Base-by-base conservation (phyloP, 2,797 vertebrate species). In the Mormyrus hasselquistii region DNA sequence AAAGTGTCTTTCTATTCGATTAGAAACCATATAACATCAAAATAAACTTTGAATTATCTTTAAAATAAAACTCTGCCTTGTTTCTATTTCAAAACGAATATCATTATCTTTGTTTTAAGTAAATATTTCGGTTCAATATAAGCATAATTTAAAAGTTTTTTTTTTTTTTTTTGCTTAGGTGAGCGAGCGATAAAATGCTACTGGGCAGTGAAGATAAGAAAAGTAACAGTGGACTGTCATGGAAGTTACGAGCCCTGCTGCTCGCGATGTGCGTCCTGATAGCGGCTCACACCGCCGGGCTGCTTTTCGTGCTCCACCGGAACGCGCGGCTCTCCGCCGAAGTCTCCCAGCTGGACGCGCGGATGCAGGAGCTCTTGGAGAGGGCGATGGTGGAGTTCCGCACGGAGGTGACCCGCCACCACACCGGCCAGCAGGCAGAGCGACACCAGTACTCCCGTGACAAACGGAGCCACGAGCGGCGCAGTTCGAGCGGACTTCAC, bases 271-370 rank as follows among this genome's bases (percentile, higher is more conserved):
- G 94, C 2, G 87, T 93, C 89, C 91, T 97, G 22, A 94, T 95
- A 2, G 94, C 95, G 34, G 94, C 97, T 55, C 95, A 94, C 89
- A 95, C 94, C 0, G 95, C 93, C 0, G 96, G 95, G 88, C 94
- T 96, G 0, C 89, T 96, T 86, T 94, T 96, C 69, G 92, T 97
- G 65, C 93, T 98, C 91, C 92, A 95, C 12, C 94, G 94, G 91
- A 96, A 97, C 94, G 92, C 90, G 83, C 94, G 95, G 87, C 94
- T 98, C 90, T 94, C 92, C n/a, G 93, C 91, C 14, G 95, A 96
- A 85, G 92, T 98, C 89, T 90, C 90, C 89, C 93, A 93, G 25
- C 90, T 97, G 93, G 94, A 96, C 88, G 92, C 88, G 1, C 93
- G 93, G 87, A 89, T 91, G 91, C 93, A 91, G 91, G 92, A 52